Evolutionary conservation across 2,888 invertebrate genomes (phyloP).

Genomic region (Parnassius glacialis): DNA sequence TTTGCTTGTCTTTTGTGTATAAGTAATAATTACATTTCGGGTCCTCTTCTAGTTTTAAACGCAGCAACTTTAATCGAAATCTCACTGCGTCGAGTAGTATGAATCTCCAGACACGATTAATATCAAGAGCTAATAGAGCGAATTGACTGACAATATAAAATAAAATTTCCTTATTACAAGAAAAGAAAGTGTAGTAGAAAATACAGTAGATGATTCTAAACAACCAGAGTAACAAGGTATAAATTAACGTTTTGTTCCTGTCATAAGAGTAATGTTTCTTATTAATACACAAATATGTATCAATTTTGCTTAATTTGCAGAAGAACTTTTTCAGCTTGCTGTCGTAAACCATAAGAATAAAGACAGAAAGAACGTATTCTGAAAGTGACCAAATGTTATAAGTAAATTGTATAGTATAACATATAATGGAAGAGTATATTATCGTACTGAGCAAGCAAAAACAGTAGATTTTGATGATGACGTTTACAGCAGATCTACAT

Average conservation of each 20-base stretch:
- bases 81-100: constrained; percentile 56
- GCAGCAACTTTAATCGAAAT: constrained; percentile 54
- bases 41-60: constrained; percentile 53
- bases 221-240: constrained; percentile 44
- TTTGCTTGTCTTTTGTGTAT: constrained; percentile 55
- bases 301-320: constrained; percentile 44
- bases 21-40: constrained; percentile 53
- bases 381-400: constrained; percentile 54
- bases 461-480: constrained; percentile 44
- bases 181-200: constrained; percentile 44
- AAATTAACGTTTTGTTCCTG: constrained; percentile 40
- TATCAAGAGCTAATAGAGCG: constrained; percentile 57
- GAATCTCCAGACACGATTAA: constrained; percentile 46
- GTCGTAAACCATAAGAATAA: constrained; percentile 45
- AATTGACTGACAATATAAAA: constrained; percentile 48
- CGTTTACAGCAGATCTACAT: constrained; percentile 35
- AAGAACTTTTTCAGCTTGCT: constrained; percentile 48
- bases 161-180: constrained; percentile 41
- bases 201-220: constrained; percentile 47
- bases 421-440: constrained; percentile 43
- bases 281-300: constrained; percentile 52
- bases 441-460: constrained; percentile 41
- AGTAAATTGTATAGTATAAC: constrained; percentile 43
- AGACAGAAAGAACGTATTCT: constrained; percentile 52
- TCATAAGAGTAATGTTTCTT: constrained; percentile 40